These are phyloP conservation scores for Pediacus dermestoides DNA, from an alignment of 2,888 invertebrate species.

Conservation along the genomic window DNA sequence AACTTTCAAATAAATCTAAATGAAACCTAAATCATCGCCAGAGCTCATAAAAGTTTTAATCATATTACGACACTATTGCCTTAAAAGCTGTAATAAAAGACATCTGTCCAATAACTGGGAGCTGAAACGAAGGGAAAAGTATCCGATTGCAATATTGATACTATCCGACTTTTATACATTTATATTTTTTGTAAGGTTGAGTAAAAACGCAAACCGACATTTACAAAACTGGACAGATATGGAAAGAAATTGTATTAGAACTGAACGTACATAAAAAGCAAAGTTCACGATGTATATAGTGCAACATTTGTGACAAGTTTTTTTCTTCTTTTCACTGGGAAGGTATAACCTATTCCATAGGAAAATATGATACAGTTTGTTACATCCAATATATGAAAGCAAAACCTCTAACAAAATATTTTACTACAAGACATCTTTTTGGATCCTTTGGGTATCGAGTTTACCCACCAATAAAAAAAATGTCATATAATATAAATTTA, in stretches of 20 bases:
- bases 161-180: too few relatives aligned
- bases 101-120: too few relatives aligned
- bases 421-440: conserved; percentile 7
- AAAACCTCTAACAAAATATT: conserved; percentile 10
- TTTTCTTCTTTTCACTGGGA: conserved; percentile 5
- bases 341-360: conserved; percentile 5
- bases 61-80: too few relatives aligned
- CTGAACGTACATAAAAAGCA: conserved; percentile 1
- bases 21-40: too few relatives aligned
- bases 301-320: conserved; percentile 6
- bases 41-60: too few relatives aligned
- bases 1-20: too few relatives aligned
- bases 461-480: not conserved
- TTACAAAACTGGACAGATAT: conserved; percentile 1
- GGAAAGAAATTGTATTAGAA: conserved; percentile 2
- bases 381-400: conserved; percentile 10
- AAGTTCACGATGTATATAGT: conserved; percentile 1
- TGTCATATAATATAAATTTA: conserved; percentile 1
- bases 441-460: conserved; percentile 2
- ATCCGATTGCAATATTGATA: too few relatives aligned
- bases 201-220: not conserved
- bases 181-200: not conserved
- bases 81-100: too few relatives aligned
- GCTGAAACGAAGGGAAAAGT: too few relatives aligned
- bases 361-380: conserved; percentile 9